phyloP scores from a whole-genome alignment of 2,797 vertebrate genomes.

The Forpus xanthops region DNA sequence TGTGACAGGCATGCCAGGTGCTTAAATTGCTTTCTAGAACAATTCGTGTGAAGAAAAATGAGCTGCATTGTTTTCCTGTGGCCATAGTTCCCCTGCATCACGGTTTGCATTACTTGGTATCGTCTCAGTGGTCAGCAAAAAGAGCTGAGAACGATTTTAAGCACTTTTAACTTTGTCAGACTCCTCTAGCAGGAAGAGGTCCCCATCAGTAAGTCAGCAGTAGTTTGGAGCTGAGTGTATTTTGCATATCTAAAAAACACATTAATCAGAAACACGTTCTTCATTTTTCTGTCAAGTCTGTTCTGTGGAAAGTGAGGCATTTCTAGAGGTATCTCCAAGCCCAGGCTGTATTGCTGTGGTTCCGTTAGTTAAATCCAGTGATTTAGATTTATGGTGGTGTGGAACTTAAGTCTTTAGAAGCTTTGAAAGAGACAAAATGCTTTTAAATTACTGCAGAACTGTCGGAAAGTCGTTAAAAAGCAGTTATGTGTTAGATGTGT shows the following conservation, averaged over 20 bases:
- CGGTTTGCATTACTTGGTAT: not conserved
- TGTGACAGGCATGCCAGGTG: constrained; percentile 48
- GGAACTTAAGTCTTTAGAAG: not conserved
- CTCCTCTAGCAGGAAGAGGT: not conserved
- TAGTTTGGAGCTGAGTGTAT: not conserved
- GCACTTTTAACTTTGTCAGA: not conserved
- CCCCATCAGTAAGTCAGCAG: not conserved
- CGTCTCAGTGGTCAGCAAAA: not conserved
- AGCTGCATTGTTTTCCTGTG: not conserved
- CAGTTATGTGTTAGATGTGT: not conserved
- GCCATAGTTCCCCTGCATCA: not conserved
- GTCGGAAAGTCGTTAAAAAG: not conserved
- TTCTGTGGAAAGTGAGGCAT: not conserved
- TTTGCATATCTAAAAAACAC: not conserved
- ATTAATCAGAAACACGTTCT: not conserved
- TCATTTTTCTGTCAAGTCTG: not conserved
- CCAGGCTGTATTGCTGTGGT: not conserved
- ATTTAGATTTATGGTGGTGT: not conserved
- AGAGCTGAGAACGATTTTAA: not conserved
- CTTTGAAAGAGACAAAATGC: not conserved
- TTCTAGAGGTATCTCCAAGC: not conserved
- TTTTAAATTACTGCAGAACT: not conserved
- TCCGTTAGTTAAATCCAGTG: not conserved
- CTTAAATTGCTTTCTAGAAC: constrained; percentile 63
- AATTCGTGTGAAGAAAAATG: constrained; percentile 10